phyloP scores from a whole-genome alignment of 2,113 vertebrate species.

The Pangasianodon gigas region DNA sequence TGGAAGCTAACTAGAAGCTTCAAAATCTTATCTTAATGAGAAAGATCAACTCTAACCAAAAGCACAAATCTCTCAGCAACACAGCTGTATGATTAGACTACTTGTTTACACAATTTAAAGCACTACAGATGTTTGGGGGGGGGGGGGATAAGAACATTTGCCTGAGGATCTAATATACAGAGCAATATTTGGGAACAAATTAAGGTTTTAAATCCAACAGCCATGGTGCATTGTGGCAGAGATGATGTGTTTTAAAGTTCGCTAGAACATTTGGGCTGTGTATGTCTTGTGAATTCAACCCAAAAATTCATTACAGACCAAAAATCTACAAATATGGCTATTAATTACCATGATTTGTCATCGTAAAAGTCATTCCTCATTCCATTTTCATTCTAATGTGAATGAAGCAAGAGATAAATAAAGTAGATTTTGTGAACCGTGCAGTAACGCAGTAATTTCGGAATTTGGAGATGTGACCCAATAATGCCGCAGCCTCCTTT shows the following conservation, averaged over 20 bases:
- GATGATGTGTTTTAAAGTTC: slow-evolving; percentile 15
- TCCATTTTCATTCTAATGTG: slow-evolving; percentile 58
- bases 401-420: slow-evolving; percentile 60
- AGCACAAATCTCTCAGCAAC: not conserved
- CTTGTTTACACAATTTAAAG: not conserved
- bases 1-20: not conserved
- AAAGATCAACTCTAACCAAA: not conserved
- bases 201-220: not conserved
- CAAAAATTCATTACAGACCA: slow-evolving; percentile 19
- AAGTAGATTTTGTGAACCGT: slow-evolving; percentile 60
- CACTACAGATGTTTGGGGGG: slow-evolving; percentile 1
- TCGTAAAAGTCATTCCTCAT: slow-evolving; percentile 51
- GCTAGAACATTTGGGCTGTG: not conserved
- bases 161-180: not conserved
- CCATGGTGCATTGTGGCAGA: not conserved
- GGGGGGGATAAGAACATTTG: not conserved
- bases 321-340: slow-evolving; percentile 56
- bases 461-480: slow-evolving; percentile 57
- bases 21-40: not conserved
- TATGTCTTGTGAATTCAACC: not conserved
- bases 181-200: not conserved
- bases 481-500: slow-evolving; percentile 3
- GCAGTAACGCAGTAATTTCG: slow-evolving; percentile 55
- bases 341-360: slow-evolving; percentile 65
- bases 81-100: not conserved